Base-by-base conservation (phyloP, 2,113 vertebrate species). In the Perca schrenkii region DNA sequence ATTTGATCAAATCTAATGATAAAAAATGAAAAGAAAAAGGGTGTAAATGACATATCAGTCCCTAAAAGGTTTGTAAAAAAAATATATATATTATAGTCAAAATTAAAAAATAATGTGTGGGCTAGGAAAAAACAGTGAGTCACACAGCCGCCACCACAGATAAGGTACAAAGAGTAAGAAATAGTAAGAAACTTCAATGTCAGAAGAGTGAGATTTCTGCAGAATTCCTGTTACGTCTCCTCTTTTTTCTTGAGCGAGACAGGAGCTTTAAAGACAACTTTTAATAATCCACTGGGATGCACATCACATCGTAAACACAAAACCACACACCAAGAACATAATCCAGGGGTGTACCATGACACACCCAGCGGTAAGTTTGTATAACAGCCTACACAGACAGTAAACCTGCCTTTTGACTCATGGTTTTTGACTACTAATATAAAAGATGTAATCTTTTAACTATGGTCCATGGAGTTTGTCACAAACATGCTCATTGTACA, bases 271-370 rank as follows among this genome's bases (percentile, higher is more conserved):
- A 10, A 43, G 40, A 43, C 25, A 57, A 46, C 56, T 68, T 67
- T 54, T 69, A 69, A 57, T 25, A 43, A 46, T 43, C 67, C n/a
- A 73, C 67, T 64, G 56, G 65, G 64, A 81, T 67, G 49, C 58
- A 54, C 28, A 57, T 79, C 62, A 64, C 49, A 40, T 15, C 58
- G 36, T 61, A 70, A 80, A 79, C 61, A 84, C 43, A 78, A 84
- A 84, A 76, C 57, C 85, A 80, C 71, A 77, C 62, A 56, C 21
- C 15, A n/a, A 49, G 46, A 77, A 74, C 70, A 67, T 66, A 61
- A 85, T 85, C 67, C 75, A 77, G 40, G 34, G 67, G 75, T 89
- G 63, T 69, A 74, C 58, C 54, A 77, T 85, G 79, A 87, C 76
- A 79, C 57, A 34, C 19, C 82, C 40, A 57, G 74, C 2, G n/a